Conservation (phyloP, 1,140 invertebrate genomes). For the Micrasema minimum region DNA sequence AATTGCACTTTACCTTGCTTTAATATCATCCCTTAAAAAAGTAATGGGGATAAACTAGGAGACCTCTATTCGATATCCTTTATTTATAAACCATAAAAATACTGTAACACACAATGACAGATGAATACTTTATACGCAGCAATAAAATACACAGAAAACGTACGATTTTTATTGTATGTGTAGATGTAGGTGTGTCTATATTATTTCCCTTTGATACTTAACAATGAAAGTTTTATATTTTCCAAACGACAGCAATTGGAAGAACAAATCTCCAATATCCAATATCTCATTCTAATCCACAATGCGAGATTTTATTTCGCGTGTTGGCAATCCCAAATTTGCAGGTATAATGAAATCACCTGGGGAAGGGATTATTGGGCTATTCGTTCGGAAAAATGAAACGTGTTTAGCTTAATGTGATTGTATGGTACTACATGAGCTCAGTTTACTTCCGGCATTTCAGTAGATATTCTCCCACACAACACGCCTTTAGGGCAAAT, state of each 20-base stretch:
- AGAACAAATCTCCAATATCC: neutral
- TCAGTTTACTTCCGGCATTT: neutral
- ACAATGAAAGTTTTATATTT: neutral
- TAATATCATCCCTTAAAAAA: no score
- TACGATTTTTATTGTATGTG: neutral
- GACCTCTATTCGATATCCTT: no score
- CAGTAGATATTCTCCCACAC: neutral
- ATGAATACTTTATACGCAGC: neutral
- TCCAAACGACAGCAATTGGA: neutral
- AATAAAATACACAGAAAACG: neutral
- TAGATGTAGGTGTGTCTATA: neutral
- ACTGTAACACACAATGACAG: neutral
- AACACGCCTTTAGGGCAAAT: neutral
- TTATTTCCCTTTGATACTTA: neutral
- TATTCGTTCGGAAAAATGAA: constrained; percentile 17
- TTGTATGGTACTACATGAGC: constrained; percentile 1
- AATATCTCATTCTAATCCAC: neutral
- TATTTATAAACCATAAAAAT: no score
- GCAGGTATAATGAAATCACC: neutral
- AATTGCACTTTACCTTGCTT: no score
- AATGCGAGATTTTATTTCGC: neutral
- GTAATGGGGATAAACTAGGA: no score
- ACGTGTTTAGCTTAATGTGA: constrained; percentile 20
- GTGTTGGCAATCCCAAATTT: neutral
- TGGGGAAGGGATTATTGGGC: neutral